A percentile compares a stretch with the other conserved stretches of the same genome.
Evolutionary conservation across 2,113 vertebrate genomes (phyloP).

Genomic region (Pangasianodon hypophthalmus): DNA sequence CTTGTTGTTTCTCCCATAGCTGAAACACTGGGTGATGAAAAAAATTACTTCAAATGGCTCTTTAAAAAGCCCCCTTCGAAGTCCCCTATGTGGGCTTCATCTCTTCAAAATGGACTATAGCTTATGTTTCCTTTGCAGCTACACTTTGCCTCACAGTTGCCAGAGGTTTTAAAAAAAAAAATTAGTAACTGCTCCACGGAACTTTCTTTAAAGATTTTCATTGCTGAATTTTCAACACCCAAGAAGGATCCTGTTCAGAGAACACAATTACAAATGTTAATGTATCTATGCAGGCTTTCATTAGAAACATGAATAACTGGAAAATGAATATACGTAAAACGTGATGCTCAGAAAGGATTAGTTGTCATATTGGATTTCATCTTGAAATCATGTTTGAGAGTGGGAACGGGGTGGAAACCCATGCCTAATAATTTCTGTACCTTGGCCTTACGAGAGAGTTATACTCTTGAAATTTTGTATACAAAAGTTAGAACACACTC

Average conservation of each 20-base stretch:
- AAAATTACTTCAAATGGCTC: background rate
- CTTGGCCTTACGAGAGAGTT: background rate
- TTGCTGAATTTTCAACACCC: background rate
- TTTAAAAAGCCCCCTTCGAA: background rate
- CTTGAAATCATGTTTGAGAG: background rate
- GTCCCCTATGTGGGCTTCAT: background rate
- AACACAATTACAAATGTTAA: background rate
- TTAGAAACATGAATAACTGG: background rate
- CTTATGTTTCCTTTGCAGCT: background rate
- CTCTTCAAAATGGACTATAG: background rate
- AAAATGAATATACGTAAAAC: background rate
- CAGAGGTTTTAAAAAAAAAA: background rate
- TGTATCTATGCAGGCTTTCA: background rate
- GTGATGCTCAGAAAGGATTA: background rate
- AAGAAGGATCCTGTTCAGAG: background rate
- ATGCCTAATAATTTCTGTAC: background rate
- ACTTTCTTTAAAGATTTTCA: background rate
- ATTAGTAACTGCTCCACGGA: background rate
- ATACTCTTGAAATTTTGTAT: background rate
- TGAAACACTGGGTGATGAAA: background rate
- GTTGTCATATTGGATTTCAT: background rate
- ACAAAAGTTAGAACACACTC: background rate
- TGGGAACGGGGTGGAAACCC: background rate
- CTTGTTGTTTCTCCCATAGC: background rate
- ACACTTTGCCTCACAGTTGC: background rate